Base-by-base conservation (phyloP, 2,797 vertebrate species). In the Mormyrops boulengeri region DNA sequence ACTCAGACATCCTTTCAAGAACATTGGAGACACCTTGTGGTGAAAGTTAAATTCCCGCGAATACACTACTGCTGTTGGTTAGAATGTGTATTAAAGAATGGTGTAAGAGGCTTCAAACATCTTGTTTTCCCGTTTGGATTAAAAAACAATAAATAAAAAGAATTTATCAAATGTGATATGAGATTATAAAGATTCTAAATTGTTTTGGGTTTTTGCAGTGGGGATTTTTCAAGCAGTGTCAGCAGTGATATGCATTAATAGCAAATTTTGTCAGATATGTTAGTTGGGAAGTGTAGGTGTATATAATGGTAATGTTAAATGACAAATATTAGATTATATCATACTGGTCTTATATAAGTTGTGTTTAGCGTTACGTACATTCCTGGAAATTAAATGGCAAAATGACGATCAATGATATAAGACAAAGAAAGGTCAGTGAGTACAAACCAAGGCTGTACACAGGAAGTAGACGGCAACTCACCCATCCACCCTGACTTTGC, bases 401-500 rank as follows among this genome's bases (percentile, higher is more conserved):
- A 82, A 82, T 82, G 19, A 44, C 19, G 8, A 47, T 47, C 17
- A 22, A 82, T 22, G 2, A 44, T 80, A 8, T 41, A 19, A 41
- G 38, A 47, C 6, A 44, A 34, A 82, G 38, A 82, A 82, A 11
- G 77, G 49, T 11, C 49, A 14, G 4, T 30, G 44, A 14, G 26
- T 52, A 85, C 11, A 50, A 30, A 53, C 14, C 69, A 7, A 7
- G 30, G 34, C 22, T 7, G 2, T 22, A 53, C n/a, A 52, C 49
- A 53, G n/a, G 3, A 50, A 57, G 26, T 7, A 26, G 12, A 34
- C 2, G 0, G 44, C 4, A 0, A 47, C 95, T 92, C 91, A 98
- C 97, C 97, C 97, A 98, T 93, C 97, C 97, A 62, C 97, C 97
- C 0, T 96, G 96, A 55, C 94, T 95, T 93, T 97, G 97, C 4